Evolutionary conservation across 2,797 vertebrate genomes (phyloP), one percentile per base, ranked within the genome.

Genomic region (Euthynnus affinis): DNA sequence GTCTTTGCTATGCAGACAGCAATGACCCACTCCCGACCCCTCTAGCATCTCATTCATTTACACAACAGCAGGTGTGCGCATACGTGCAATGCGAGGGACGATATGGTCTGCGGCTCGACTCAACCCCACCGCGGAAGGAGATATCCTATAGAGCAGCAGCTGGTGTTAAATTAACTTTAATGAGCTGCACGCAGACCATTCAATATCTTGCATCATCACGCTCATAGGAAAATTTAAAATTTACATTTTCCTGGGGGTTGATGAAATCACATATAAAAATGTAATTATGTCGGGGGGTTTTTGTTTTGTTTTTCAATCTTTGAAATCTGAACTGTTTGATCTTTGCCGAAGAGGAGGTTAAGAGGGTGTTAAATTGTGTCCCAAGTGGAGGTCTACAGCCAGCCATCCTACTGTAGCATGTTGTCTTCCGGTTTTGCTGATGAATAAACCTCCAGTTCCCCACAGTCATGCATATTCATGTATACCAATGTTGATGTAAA

Each of bases 381-480:
- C 75, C 56, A 8, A 15, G 67, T 40, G 57, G 49, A 66, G 55
- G 25, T 71, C 60, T 67, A 51, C 51, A 65, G 59, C 17, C 76
- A 64, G 65, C 44, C 69, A 53, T 71, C 55, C 61, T n/a, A 13
- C 32, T 55, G 44, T 29, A 65, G 40, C 65, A 69, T 74, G 82
- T 72, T 65, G 37, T 49, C 34, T 56, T 72, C 25, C 27, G 12
- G 51, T 76, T 87, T 58, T 67, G 52, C 58, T 80, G 81, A 86
- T 85, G 62, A 89, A 86, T 76, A 66, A 65, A 12, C 32, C 63
- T n/a, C 71, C 51, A 17, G 46, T 14, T 71, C 79, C 70, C 67
- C 55, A 3, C 37, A 40, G 7, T 74, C 74, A 75, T 90, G 72
- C 82, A 93, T 93, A 90, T 89, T 92, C 80, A 89, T 84, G 32